Evolutionary conservation across 1,140 invertebrate genomes (phyloP).

Genomic region (Pseudomyrmex sp.): DNA sequence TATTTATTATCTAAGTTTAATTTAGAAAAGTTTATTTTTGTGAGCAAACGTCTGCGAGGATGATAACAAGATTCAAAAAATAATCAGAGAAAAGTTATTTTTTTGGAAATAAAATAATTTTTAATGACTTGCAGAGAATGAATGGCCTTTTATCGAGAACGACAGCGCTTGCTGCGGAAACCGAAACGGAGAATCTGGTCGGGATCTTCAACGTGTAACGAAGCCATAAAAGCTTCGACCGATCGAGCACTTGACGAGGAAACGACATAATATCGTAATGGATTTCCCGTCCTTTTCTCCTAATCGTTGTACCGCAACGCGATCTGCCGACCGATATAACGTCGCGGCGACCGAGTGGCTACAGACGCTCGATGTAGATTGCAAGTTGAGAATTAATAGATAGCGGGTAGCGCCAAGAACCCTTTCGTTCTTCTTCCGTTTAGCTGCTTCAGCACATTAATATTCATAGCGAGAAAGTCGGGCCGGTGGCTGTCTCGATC

Average conservation of each 20-base stretch:
- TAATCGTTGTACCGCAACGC: background rate
- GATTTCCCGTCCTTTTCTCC: background rate
- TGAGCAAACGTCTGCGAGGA: background rate
- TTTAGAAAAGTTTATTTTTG: background rate
- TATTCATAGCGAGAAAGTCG: constrained; percentile 77
- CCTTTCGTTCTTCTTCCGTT: constrained; percentile 75
- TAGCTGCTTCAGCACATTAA: constrained; percentile 83
- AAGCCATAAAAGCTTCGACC: constrained; percentile 35
- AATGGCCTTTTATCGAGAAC: constrained; percentile 10
- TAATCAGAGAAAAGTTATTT: background rate
- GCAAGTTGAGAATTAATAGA: constrained; percentile 74
- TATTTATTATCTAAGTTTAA: background rate
- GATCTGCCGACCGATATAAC: constrained; percentile 55
- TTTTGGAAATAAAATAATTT: background rate
- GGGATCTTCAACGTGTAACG: constrained; percentile 15
- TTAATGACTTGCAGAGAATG: background rate
- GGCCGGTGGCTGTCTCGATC: background rate
- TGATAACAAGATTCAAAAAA: background rate
- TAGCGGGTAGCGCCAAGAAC: constrained; percentile 68
- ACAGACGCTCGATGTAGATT: constrained; percentile 61
- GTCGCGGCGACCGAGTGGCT: constrained; percentile 42
- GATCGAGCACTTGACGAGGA: constrained; percentile 41
- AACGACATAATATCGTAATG: constrained; percentile 55
- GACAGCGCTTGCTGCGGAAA: background rate
- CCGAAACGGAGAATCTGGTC: background rate